phyloP scores from a whole-genome alignment of 2,797 vertebrate species.

The Micropoecilia bifurca region DNA sequence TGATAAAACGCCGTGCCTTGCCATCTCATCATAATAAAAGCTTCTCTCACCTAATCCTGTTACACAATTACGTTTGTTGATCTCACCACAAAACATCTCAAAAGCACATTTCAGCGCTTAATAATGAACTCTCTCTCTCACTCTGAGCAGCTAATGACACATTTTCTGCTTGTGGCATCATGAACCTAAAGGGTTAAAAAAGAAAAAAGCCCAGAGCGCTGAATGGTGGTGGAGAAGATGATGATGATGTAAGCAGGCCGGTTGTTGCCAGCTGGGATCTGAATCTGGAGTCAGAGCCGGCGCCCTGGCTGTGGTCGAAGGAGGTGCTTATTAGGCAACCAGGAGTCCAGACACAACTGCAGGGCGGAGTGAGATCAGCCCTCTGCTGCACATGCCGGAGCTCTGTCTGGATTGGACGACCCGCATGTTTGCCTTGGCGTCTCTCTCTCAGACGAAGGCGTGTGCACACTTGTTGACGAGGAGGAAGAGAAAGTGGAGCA shows the following conservation, averaged over 20 bases:
- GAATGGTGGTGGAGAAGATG: constrained; percentile 45
- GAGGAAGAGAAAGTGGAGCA: constrained; percentile 45
- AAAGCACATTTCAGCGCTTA: constrained; percentile 38
- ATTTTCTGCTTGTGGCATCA: constrained; percentile 48
- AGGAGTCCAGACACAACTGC: constrained; percentile 68
- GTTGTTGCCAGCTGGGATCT: constrained; percentile 67
- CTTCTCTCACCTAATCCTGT: constrained; percentile 22
- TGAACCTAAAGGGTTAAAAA: constrained; percentile 24
- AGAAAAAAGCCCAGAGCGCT: constrained; percentile 30
- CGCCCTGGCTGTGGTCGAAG: constrained; percentile 62
- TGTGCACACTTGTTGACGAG: constrained; percentile 60
- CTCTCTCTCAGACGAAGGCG: constrained; percentile 67
- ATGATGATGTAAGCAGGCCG: constrained; percentile 63
- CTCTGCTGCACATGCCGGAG: constrained; percentile 33
- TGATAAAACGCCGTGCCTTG: constrained; percentile 29
- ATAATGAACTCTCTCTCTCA: constrained; percentile 32
- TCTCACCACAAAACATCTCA: constrained; percentile 25
- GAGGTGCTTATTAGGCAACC: constrained; percentile 71
- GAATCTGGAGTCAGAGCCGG: constrained; percentile 46
- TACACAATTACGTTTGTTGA: constrained; percentile 28
- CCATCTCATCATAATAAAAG: constrained; percentile 50
- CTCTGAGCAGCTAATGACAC: constrained; percentile 20
- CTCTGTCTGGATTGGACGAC: constrained; percentile 47
- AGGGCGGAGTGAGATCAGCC: constrained; percentile 70
- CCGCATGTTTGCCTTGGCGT: constrained; percentile 75